A percentile compares a stretch with the other conserved stretches of the same genome.
Evolutionary conservation across 2,113 vertebrate species (phyloP).

Genomic region (Isichthys henryi): DNA sequence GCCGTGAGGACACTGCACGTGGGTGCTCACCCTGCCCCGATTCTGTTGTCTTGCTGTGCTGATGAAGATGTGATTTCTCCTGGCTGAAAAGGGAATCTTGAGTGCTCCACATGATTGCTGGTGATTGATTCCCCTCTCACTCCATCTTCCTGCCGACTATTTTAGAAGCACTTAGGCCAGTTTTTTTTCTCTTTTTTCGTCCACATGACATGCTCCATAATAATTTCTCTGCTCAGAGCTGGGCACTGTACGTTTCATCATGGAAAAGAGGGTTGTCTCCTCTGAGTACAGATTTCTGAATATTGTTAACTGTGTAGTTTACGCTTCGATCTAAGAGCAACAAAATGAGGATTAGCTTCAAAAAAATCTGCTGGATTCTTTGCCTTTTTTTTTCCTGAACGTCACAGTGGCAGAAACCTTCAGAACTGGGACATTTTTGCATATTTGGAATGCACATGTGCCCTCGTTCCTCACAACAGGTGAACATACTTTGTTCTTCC

Average conservation of each 20-base stretch:
- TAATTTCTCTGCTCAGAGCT: slow-evolving; percentile 13
- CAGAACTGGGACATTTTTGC: neutral
- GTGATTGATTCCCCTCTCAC: slow-evolving; percentile 25
- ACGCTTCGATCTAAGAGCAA: neutral
- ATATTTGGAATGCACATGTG: neutral
- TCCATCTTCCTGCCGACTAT: slow-evolving; percentile 21
- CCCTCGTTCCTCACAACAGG: neutral
- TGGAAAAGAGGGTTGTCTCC: neutral
- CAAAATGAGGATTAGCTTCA: neutral
- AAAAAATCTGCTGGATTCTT: neutral
- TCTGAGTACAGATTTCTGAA: neutral
- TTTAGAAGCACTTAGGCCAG: slow-evolving; percentile 21
- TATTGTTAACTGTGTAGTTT: neutral
- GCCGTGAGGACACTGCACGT: neutral
- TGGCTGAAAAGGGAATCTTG: slow-evolving; percentile 19
- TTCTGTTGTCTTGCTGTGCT: slow-evolving; percentile 25
- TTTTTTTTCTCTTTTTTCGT: slow-evolving; percentile 13
- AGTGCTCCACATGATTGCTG: slow-evolving; percentile 24
- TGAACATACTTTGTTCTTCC: neutral
- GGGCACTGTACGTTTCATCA: neutral
- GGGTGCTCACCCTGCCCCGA: neutral
- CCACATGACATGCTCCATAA: slow-evolving; percentile 6
- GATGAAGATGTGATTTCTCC: slow-evolving; percentile 25
- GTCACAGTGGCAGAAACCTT: neutral
- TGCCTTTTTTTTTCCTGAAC: neutral